Evolutionary conservation across 1,140 invertebrate species (phyloP).

Genomic region (Zaprionus vittiger): DNA sequence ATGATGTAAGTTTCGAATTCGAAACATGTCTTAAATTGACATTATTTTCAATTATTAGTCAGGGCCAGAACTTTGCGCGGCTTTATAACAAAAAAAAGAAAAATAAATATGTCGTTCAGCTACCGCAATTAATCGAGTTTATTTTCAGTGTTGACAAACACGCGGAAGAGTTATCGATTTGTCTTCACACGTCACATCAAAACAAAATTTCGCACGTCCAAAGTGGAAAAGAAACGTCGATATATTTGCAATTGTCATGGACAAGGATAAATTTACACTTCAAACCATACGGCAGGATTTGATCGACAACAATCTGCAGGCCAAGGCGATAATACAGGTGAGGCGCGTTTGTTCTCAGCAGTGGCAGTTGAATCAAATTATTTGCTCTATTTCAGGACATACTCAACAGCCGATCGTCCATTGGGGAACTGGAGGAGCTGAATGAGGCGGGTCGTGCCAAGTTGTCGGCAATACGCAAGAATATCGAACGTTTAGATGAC

Average conservation of each 20-base stretch:
- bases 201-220: slow-evolving; percentile 32
- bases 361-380: neutral
- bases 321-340: slow-evolving; percentile 92
- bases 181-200: slow-evolving; percentile 42
- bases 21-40: neutral
- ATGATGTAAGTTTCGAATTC: neutral
- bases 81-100: neutral
- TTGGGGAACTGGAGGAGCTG: slow-evolving; percentile 88
- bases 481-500: slow-evolving; percentile 88
- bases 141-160: neutral
- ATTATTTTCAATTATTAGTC: neutral
- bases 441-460: slow-evolving; percentile 90
- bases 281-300: slow-evolving; percentile 86
- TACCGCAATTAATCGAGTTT: neutral
- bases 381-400: slow-evolving; percentile 86
- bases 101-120: neutral
- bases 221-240: slow-evolving; percentile 12
- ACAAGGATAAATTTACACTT: slow-evolving; percentile 74
- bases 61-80: neutral
- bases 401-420: slow-evolving; percentile 88
- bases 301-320: slow-evolving; percentile 89
- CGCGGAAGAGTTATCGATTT: slow-evolving; percentile 19
- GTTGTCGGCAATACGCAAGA: slow-evolving; percentile 87
- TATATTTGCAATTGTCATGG: slow-evolving; percentile 48
- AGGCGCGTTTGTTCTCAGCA: slow-evolving; percentile 30